phyloP scores from a whole-genome alignment of 1,140 invertebrate species.

The Colletes gigas region DNA sequence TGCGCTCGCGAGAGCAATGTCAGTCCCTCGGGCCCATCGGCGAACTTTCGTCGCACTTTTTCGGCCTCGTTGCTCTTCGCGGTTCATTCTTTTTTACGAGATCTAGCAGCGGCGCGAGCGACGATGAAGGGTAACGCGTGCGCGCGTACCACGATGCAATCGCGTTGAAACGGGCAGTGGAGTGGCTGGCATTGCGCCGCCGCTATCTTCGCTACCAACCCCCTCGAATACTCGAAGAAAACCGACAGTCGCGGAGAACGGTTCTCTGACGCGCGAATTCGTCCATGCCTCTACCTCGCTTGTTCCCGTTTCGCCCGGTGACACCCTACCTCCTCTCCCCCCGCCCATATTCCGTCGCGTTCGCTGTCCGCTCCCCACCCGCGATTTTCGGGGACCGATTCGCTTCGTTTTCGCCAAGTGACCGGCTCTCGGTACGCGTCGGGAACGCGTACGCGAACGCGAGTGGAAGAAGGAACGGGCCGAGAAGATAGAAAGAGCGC shows the following conservation, averaged over 20 bases:
- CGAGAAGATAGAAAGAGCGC: constrained; percentile 30
- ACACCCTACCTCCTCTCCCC: constrained; percentile 16
- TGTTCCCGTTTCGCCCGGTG: constrained; percentile 19
- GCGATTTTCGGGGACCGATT: not conserved
- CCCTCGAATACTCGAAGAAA: constrained; percentile 16
- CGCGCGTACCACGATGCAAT: constrained; percentile 10
- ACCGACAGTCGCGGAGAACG: constrained; percentile 36
- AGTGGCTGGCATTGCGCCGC: constrained; percentile 54
- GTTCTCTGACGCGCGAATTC: not conserved
- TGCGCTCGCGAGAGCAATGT: constrained; percentile 38
- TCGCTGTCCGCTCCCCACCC: not conserved
- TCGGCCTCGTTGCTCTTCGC: constrained; percentile 26
- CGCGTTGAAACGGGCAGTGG: constrained; percentile 39
- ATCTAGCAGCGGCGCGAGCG: not conserved
- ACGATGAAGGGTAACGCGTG: constrained; percentile 20
- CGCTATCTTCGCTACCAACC: constrained; percentile 34
- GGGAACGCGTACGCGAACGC: constrained; percentile 38
- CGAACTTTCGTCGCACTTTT: constrained; percentile 35
- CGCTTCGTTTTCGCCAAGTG: constrained; percentile 7
- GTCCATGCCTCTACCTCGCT: constrained; percentile 21
- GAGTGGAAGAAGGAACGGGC: constrained; percentile 36
- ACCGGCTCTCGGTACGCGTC: constrained; percentile 15
- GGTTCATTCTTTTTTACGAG: not conserved
- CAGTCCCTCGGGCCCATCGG: constrained; percentile 57
- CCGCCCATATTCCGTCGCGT: not conserved